Evolutionary conservation across 2,797 vertebrate genomes (phyloP), one percentile per base, ranked within the genome.

Genomic region (Ctenopoma kingsleyae): DNA sequence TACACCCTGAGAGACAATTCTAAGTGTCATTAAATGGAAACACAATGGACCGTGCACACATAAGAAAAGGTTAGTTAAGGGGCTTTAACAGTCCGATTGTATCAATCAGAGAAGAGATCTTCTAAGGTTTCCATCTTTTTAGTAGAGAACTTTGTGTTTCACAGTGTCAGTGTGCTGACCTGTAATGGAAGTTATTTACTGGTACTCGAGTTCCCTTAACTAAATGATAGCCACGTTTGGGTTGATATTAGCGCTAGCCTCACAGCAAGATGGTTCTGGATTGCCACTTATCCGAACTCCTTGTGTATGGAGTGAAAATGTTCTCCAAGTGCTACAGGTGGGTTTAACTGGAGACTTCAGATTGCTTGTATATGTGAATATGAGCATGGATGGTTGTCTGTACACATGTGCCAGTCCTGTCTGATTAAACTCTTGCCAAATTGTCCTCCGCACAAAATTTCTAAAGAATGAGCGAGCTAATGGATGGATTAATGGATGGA

Each of bases 1-100:
- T 35, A 87, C 84, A 78, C 90, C 88, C 98, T 97, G 60, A 57
- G 35, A 70, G 16, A 80, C 23, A 61, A 52, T 4, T 62, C 3
- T 47, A 56, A 5, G 23, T 40, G 3, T 10, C 6, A 13, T 57
- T 63, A 25, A 44, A 70, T 15, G 13, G 13, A 67, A 49, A 1
- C 41, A 43, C 16, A 49, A n/a, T 36, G 0, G 9, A 19, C 40
- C 3, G 6, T 7, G 12, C 19, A 27, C 35, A 44, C 23, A 46
- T 30, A 10, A 6, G 40, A 62, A 32, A 32, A 9, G 8, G 7
- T 32, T 32, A 8, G 30, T 32, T 32, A 16, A 16, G 38, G 5
- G 38, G 38, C 38, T 16, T 41, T 15, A 15, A 41, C 13, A 41
- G 15, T 41, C 38, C 3, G 38, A 40, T 36, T 35, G 32, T 35